Percentiles rank a stretch among this genome's conserved stretches.
These are phyloP conservation scores for Acestrorhynchus altus DNA, from an alignment of 2,797 vertebrate species.

Conservation along the genomic window DNA sequence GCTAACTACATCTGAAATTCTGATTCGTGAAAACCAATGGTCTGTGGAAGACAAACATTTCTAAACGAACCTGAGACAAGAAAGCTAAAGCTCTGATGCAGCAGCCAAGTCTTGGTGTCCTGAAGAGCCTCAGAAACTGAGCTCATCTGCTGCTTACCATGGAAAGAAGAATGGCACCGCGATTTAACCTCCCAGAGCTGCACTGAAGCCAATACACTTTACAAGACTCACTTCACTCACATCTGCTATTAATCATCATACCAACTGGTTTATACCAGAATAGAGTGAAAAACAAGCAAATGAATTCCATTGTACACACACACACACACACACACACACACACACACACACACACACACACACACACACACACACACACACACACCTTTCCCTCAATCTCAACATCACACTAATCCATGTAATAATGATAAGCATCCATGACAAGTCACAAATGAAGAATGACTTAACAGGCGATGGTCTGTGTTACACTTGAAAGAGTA, in stretches of 20 bases:
- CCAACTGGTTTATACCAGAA: background rate
- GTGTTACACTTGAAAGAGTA: constrained; percentile 1
- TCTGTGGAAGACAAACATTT: no score
- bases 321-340: constrained; percentile 11
- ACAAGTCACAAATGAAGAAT: background rate
- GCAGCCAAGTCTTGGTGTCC: background rate
- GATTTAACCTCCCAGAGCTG: no score
- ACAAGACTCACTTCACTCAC: no score
- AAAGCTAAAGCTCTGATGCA: background rate
- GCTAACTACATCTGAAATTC: no score
- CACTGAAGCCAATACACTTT: no score
- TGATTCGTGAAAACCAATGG: no score
- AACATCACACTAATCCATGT: background rate
- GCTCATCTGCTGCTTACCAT: background rate
- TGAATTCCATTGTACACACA: background rate
- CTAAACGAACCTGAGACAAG: background rate
- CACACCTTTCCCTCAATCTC: background rate
- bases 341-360: constrained; percentile 9
- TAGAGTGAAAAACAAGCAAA: background rate
- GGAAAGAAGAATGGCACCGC: background rate
- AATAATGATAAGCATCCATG: constrained; percentile 5
- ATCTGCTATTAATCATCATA: background rate
- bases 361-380: constrained; percentile 6
- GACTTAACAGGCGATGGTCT: constrained; percentile 7
- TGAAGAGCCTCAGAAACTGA: background rate